Evolutionary conservation across 2,113 vertebrate genomes (phyloP), one percentile per base, ranked within the genome.

Genomic region (Sylvia atricapilla): DNA sequence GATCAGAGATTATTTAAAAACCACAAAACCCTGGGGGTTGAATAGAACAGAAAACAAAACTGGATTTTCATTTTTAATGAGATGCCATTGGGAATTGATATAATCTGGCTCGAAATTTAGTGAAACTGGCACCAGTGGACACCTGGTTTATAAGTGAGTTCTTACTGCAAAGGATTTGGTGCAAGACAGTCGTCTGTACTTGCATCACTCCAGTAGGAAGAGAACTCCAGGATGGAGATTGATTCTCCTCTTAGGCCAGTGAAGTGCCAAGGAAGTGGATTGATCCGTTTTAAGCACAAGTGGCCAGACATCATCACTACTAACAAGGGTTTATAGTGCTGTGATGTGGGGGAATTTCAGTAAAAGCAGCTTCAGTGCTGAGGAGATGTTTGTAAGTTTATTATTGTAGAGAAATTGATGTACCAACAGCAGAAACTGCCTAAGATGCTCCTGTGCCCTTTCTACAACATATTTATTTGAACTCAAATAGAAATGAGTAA

Each of bases 51-150:
- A 68, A 81, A 18, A 11, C 30, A 60, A 55, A 82, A 22, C 19
- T 8, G 13, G 13, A 52, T 47, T 83, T 93, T 73, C 37, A 69
- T 63, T 52, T 83, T 75, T 39, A 79, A 37, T 11, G 9, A 37
- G 56, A 75, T 23, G 39, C 15, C 16, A 37, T 24, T 0, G 2
- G 20, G 52, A 60, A 72, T 27, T 74, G 11, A 47, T 41, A 35
- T 28, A 30, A 50, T 31, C 11, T 3, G 23, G 30, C n/a, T 64
- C 0, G 0, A 81, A 60, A 31, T 23, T 74, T 47, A 84, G 44
- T 24, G 14, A 44, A 72, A 60, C 16, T 22, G 50, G 27, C n/a
- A 81, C 9, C 41, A 49, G 15, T 18, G 46, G 43, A 59, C 7
- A 17, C 15, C 44, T 33, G 16, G 7, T 37, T 92, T 80, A 27